Percentiles rank a stretch among this genome's conserved stretches.
Evolutionary conservation across 2,113 vertebrate species (phyloP).

Genomic region (Onychostruthus taczanowskii): DNA sequence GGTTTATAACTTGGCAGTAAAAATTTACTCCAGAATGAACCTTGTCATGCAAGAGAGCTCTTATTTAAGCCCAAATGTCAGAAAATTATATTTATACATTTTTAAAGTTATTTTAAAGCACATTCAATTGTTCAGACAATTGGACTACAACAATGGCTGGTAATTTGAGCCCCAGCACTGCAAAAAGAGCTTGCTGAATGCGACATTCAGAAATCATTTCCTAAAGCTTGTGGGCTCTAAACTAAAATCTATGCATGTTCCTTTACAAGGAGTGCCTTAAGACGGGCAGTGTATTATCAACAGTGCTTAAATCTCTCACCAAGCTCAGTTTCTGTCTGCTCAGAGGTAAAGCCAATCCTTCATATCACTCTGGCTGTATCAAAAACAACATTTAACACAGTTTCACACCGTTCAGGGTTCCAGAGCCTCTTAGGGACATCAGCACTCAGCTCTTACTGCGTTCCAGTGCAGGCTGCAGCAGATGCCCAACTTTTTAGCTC

Average conservation of each 20-base stretch:
- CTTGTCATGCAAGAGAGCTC: conserved; percentile 41
- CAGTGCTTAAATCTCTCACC: not conserved
- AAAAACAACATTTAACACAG: not conserved
- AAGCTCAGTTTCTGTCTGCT: not conserved
- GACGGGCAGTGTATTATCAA: not conserved
- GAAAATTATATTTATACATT: conserved; percentile 47
- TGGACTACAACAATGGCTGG: not conserved
- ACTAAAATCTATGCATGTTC: not conserved
- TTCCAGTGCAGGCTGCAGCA: not conserved
- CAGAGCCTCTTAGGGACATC: not conserved
- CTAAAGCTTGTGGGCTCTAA: not conserved
- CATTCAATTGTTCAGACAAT: not conserved
- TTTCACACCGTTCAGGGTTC: not conserved
- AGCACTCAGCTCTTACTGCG: not conserved
- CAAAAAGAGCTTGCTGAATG: not conserved
- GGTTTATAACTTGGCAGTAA: conserved; percentile 61
- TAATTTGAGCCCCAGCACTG: not conserved
- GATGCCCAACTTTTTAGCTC: not conserved
- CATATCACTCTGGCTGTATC: not conserved
- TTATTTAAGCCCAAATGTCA: conserved; percentile 47
- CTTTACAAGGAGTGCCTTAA: not conserved
- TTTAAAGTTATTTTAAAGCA: conserved; percentile 47
- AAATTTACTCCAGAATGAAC: conserved; percentile 47
- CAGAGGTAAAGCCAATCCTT: not conserved
- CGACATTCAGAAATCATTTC: not conserved